Evolutionary conservation across 2,888 invertebrate genomes (phyloP).

Genomic region (Drosophila hamatofila): DNA sequence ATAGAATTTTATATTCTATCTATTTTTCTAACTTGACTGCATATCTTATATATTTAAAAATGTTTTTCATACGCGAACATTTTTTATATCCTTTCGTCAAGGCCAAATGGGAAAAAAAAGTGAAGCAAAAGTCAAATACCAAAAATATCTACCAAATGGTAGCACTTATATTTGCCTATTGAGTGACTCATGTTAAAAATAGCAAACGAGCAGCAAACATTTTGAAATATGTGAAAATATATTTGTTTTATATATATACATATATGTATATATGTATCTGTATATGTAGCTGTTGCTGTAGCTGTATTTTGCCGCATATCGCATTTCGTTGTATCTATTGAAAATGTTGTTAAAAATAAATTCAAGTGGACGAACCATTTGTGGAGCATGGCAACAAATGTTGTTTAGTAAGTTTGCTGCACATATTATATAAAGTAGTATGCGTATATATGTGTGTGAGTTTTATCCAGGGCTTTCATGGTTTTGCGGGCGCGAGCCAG

Average conservation of each 20-base stretch:
- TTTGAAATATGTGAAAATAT: slow-evolving; percentile 58
- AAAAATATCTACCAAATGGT: slow-evolving; percentile 37
- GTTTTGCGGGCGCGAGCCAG: slow-evolving; percentile 34
- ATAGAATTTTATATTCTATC: background rate
- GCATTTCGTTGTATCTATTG: slow-evolving; percentile 63
- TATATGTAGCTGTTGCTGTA: slow-evolving; percentile 18
- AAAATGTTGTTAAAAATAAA: slow-evolving; percentile 70
- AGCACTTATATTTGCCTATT: slow-evolving; percentile 30
- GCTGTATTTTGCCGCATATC: slow-evolving; percentile 51
- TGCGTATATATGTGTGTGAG: slow-evolving; percentile 6
- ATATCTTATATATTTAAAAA: background rate
- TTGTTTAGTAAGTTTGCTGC: slow-evolving; percentile 42
- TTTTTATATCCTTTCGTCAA: slow-evolving; percentile 2
- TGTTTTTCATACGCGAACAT: background rate
- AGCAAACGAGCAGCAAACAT: slow-evolving; percentile 64
- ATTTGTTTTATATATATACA: slow-evolving; percentile 19
- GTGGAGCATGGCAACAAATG: slow-evolving; percentile 48
- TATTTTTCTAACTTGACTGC: too few relatives aligned
- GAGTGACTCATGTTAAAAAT: slow-evolving; percentile 66
- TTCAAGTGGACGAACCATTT: slow-evolving; percentile 54
- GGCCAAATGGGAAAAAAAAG: background rate
- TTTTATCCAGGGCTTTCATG: slow-evolving; percentile 30
- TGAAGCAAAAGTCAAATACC: slow-evolving; percentile 30
- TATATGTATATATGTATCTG: background rate
- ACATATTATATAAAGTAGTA: slow-evolving; percentile 38